These are phyloP conservation scores for Bombyx mandarina DNA, from an alignment of 1,140 invertebrate genomes.

Conservation along the genomic window DNA sequence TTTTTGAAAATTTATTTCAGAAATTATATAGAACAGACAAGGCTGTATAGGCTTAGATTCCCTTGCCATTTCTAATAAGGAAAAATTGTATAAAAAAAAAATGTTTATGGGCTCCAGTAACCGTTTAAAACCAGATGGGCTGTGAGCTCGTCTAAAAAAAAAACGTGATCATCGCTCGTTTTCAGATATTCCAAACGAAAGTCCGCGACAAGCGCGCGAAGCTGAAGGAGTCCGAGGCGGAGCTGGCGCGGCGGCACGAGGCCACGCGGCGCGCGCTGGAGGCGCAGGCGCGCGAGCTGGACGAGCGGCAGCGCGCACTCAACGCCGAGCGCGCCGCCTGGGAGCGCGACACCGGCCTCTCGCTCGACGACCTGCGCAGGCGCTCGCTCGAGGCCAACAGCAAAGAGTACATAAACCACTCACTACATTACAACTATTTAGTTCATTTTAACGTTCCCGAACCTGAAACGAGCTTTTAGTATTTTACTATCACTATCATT, in stretches of 20 bases:
- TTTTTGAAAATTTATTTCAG: too few species aligned
- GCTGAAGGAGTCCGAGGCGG: conserved; percentile 91
- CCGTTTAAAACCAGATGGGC: too few species aligned
- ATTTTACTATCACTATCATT: too few species aligned
- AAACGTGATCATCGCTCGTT: not conserved
- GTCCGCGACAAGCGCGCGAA: conserved; percentile 95
- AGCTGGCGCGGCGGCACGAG: conserved; percentile 78
- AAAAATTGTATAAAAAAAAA: too few species aligned
- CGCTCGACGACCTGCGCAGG: conserved; percentile 87
- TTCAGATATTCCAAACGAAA: conserved; percentile 80
- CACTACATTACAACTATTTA: not conserved
- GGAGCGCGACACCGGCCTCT: conserved; percentile 91
- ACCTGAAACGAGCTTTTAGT: too few species aligned
- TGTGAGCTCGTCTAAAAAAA: too few species aligned
- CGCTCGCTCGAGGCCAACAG: conserved; percentile 88
- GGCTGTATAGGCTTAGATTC: too few species aligned
- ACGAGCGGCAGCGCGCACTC: conserved; percentile 89
- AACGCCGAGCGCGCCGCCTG: conserved; percentile 89
- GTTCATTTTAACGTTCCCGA: too few species aligned
- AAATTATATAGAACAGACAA: too few species aligned
- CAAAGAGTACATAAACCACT: conserved; percentile 81
- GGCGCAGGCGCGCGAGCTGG: conserved; percentile 90
- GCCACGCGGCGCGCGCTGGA: conserved; percentile 79
- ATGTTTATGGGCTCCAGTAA: too few species aligned
- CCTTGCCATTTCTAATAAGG: not conserved